Conservation (phyloP, 2,888 invertebrate genomes). For the Lordiphosa fenestrarum region DNA sequence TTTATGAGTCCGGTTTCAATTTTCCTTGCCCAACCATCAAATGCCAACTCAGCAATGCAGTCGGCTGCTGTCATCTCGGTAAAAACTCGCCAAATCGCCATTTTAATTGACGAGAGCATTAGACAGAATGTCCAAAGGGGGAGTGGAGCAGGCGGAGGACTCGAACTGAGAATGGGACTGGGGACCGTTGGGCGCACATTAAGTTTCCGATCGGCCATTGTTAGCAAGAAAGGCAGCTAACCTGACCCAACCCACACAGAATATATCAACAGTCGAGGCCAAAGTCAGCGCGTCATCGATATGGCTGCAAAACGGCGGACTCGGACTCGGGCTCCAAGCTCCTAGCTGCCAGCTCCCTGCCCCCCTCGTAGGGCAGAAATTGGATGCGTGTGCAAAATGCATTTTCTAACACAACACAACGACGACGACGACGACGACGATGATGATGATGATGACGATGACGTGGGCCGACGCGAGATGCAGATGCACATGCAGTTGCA, state of each 20-base stretch:
- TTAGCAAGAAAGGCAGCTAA: constrained; percentile 30
- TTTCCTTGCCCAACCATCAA: too few relatives aligned
- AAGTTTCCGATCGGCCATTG: constrained; percentile 62
- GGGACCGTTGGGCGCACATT: constrained; percentile 43
- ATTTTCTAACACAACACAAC: constrained; percentile 63
- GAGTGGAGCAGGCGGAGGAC: background rate
- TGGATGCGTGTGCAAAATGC: constrained; percentile 76
- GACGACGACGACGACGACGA: constrained; percentile 25
- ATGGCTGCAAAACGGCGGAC: constrained; percentile 48
- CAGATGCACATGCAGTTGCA: constrained; percentile 65
- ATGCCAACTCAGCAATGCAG: too few relatives aligned
- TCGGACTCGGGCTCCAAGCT: constrained; percentile 17
- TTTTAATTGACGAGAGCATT: background rate
- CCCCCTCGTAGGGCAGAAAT: constrained; percentile 52
- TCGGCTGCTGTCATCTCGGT: too few relatives aligned
- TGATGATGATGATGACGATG: constrained; percentile 19
- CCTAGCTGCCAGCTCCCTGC: constrained; percentile 14
- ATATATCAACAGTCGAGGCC: constrained; percentile 64
- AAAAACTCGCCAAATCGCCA: constrained; percentile 1
- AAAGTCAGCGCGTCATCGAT: constrained; percentile 74
- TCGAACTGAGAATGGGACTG: background rate
- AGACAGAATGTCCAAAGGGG: background rate
- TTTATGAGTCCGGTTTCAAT: too few relatives aligned
- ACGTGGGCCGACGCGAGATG: constrained; percentile 58
- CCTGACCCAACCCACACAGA: constrained; percentile 18